Percentiles rank a stretch among this genome's conserved stretches.
These are phyloP conservation scores for Drosophila busckii DNA, from an alignment of 1,140 invertebrate species.

Conservation along the genomic window DNA sequence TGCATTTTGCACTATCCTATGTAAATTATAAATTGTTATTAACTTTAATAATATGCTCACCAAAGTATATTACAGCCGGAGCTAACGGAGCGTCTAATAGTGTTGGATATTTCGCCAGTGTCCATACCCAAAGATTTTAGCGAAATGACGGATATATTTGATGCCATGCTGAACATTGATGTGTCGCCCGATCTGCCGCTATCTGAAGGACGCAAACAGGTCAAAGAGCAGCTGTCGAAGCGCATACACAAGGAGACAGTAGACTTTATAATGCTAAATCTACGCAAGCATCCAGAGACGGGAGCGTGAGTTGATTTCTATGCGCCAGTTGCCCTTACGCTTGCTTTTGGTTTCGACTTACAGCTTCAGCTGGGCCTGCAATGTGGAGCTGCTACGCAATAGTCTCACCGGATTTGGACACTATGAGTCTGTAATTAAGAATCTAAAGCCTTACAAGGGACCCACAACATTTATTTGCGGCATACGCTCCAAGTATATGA, in stretches of 20 bases:
- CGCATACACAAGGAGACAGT: constrained; percentile 79
- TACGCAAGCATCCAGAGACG: constrained; percentile 48
- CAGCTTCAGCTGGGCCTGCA: constrained; percentile 78
- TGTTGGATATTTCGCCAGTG: constrained; percentile 91
- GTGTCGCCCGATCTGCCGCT: constrained; percentile 82
- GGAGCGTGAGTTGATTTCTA: constrained; percentile 37
- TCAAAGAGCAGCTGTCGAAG: constrained; percentile 80
- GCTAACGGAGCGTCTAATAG: constrained; percentile 87
- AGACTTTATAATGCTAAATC: constrained; percentile 80
- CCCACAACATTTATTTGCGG: constrained; percentile 92
- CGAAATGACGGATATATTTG: constrained; percentile 83
- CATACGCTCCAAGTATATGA: constrained; percentile 87
- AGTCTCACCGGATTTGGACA: constrained; percentile 84
- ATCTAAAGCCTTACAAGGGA: constrained; percentile 81
- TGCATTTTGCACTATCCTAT: constrained; percentile 87
- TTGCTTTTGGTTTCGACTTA: too few relatives aligned
- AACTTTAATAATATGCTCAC: background rate
- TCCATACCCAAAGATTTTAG: constrained; percentile 83
- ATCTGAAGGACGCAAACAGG: constrained; percentile 83
- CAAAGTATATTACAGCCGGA: constrained; percentile 82
- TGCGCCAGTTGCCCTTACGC: too few relatives aligned
- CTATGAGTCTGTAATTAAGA: constrained; percentile 81
- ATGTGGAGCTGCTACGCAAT: constrained; percentile 83
- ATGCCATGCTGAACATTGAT: constrained; percentile 82
- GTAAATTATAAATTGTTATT: constrained; percentile 68